Conservation (phyloP, 1,140 invertebrate genomes). For the Drosophila prosaltans region DNA sequence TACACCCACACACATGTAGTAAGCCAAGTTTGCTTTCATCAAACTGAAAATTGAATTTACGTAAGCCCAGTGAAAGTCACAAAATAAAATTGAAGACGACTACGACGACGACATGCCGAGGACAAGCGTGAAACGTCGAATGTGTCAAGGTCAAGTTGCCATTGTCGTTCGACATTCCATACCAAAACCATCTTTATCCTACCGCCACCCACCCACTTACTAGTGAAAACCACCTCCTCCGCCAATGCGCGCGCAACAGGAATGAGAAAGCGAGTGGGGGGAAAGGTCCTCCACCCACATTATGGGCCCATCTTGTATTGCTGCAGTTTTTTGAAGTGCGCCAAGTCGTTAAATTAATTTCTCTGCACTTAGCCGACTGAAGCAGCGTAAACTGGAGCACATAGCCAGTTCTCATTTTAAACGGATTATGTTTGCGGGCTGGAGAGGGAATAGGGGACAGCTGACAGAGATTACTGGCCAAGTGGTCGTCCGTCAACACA, state of each 20-base stretch:
- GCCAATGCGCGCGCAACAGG: conserved; percentile 58
- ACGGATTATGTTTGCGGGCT: conserved; percentile 65
- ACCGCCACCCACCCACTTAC: not conserved
- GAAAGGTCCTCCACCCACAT: not conserved
- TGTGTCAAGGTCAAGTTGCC: conserved; percentile 77
- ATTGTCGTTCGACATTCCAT: conserved; percentile 53
- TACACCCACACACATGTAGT: conserved; percentile 25
- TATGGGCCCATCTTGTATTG: conserved; percentile 15
- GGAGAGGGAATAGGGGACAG: conserved; percentile 18
- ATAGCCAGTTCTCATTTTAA: conserved; percentile 55
- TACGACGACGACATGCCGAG: not conserved
- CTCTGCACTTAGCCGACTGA: conserved; percentile 67
- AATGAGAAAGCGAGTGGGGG: conserved; percentile 1
- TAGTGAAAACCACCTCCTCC: not conserved
- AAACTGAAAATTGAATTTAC: conserved; percentile 79
- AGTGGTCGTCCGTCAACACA: conserved; percentile 40
- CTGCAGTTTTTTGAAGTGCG: conserved; percentile 66
- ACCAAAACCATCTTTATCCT: no score
- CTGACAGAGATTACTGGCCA: conserved; percentile 45
- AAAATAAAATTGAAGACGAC: conserved; percentile 36
- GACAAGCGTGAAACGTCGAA: conserved; percentile 42
- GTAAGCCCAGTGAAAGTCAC: conserved; percentile 69
- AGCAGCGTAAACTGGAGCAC: conserved; percentile 73
- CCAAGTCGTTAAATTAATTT: conserved; percentile 81
- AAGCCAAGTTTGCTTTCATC: conserved; percentile 70